Evolutionary conservation across 2,113 vertebrate genomes (phyloP).

Genomic region (Zingel zingel): DNA sequence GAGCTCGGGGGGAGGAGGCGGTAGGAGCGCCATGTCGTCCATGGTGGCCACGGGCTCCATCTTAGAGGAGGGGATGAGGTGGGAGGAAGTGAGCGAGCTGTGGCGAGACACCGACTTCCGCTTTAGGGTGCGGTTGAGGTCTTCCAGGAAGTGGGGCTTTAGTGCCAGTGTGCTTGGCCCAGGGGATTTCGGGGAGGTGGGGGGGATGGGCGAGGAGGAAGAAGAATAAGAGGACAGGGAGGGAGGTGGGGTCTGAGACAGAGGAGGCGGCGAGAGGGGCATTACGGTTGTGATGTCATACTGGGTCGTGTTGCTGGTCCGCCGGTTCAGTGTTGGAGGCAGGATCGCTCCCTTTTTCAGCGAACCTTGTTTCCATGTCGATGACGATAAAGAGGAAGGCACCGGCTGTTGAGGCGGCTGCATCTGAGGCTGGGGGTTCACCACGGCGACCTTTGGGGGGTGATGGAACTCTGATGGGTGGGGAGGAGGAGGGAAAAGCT

Average conservation of each 20-base stretch:
- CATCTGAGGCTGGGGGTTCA: constrained; percentile 94
- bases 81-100: constrained; percentile 90
- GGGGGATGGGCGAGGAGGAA: constrained; percentile 82
- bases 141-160: constrained; percentile 96
- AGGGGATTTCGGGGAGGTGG: constrained; percentile 91
- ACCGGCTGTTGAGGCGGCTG: constrained; percentile 46
- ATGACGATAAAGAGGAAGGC: constrained; percentile 20
- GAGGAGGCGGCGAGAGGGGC: constrained; percentile 75
- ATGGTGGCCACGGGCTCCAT: constrained; percentile 93
- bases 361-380: constrained; percentile 88
- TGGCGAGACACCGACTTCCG: constrained; percentile 97
- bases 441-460: constrained; percentile 93
- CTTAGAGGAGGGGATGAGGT: constrained; percentile 80
- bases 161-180: constrained; percentile 83
- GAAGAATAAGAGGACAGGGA: constrained; percentile 71
- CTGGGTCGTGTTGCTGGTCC: constrained; percentile 87
- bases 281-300: constrained; percentile 51
- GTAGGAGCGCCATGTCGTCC: constrained; percentile 96
- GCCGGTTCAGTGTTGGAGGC: constrained; percentile 88
- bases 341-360: constrained; percentile 87
- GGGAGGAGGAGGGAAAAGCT: constrained; percentile 90
- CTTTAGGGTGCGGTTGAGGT: constrained; percentile 97
- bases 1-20: constrained; percentile 94
- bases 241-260: constrained; percentile 81
- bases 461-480: constrained; percentile 87